Percentiles rank a stretch among this genome's conserved stretches.
Conservation (phyloP, 2,113 vertebrate species). For the Clarias batrachus region DNA sequence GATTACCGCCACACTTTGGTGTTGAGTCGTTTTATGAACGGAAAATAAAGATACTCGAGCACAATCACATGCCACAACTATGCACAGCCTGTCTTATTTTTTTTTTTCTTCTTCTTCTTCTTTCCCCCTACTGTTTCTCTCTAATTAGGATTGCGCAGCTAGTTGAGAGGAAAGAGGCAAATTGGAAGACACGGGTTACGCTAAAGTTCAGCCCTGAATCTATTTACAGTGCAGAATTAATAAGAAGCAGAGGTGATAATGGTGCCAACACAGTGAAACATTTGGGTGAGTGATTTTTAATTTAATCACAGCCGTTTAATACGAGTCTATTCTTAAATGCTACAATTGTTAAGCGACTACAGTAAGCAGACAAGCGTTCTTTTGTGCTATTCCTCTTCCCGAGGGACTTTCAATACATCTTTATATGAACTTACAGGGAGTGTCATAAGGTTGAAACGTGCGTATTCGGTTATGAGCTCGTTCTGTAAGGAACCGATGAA, state of each 20-base stretch:
- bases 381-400: conserved; percentile 19
- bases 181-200: conserved; percentile 62
- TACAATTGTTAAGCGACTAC: conserved; percentile 34
- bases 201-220: conserved; percentile 62
- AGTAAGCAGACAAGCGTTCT: conserved; percentile 27
- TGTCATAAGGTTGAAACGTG: conserved; percentile 24
- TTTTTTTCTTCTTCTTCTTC: neutral
- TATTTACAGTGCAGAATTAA: conserved; percentile 67
- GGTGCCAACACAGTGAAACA: conserved; percentile 58
- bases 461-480: conserved; percentile 37
- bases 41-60: conserved; percentile 50
- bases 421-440: conserved; percentile 41
- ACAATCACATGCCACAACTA: conserved; percentile 47
- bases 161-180: conserved; percentile 54
- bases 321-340: conserved; percentile 48
- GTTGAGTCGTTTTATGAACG: conserved; percentile 45
- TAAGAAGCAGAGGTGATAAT: conserved; percentile 64
- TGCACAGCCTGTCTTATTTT: conserved; percentile 20
- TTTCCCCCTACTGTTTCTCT: conserved; percentile 52
- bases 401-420: conserved; percentile 21
- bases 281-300: conserved; percentile 62
- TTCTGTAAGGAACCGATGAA: conserved; percentile 36
- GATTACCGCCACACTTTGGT: conserved; percentile 28
- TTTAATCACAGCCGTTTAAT: conserved; percentile 62
- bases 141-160: conserved; percentile 62